Conservation (phyloP, 2,797 vertebrate genomes). For the Arnoldichthys spilopterus region DNA sequence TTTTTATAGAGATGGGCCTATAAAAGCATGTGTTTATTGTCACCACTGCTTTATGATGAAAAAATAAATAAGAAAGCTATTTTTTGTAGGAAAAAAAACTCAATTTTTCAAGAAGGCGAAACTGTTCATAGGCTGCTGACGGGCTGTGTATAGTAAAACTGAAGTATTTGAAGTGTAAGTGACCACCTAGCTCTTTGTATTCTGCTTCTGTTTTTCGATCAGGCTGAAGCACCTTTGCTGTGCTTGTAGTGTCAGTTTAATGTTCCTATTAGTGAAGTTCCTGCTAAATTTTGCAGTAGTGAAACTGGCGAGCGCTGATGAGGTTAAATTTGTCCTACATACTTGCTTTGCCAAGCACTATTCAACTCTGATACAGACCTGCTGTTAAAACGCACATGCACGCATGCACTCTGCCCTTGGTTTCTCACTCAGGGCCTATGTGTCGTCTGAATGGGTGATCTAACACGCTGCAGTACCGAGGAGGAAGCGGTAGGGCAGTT, state of each 20-base stretch:
- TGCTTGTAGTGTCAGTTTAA: constrained; percentile 48
- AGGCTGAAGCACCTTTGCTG: constrained; percentile 51
- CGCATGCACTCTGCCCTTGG: constrained; percentile 5
- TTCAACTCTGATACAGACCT: constrained; percentile 66
- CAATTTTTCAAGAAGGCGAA: background rate
- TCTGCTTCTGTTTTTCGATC: background rate
- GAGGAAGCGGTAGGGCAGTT: constrained; percentile 61
- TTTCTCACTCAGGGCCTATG: constrained; percentile 9
- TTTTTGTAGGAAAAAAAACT: too few species aligned
- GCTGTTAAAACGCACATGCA: constrained; percentile 12
- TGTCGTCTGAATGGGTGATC: constrained; percentile 7
- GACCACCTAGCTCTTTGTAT: background rate
- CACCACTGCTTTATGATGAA: too few species aligned
- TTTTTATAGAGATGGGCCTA: too few species aligned
- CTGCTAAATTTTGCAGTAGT: constrained; percentile 67
- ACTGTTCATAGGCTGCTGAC: too few species aligned
- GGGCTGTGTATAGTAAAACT: too few species aligned
- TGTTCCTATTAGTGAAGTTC: constrained; percentile 67
- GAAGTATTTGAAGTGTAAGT: too few species aligned
- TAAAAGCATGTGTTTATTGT: too few species aligned
- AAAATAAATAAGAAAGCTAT: too few species aligned
- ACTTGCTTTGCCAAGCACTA: constrained; percentile 75
- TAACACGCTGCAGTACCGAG: constrained; percentile 26
- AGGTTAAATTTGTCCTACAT: constrained; percentile 55
- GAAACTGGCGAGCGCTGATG: constrained; percentile 71